A percentile compares a stretch with the other conserved stretches of the same genome.
These are phyloP conservation scores for Temnothorax nylanderi DNA, from an alignment of 1,140 invertebrate genomes.

Conservation along the genomic window DNA sequence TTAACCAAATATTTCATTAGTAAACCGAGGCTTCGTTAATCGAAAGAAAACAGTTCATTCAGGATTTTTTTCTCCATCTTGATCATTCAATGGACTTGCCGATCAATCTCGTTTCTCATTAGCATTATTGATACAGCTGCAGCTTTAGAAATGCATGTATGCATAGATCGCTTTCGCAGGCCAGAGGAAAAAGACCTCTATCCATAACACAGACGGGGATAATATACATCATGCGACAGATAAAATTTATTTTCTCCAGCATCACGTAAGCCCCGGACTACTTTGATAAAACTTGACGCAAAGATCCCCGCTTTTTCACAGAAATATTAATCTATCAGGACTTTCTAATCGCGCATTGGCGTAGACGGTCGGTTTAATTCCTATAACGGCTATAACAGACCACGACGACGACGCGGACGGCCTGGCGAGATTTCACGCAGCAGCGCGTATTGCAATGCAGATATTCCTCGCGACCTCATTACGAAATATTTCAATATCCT, in stretches of 20 bases:
- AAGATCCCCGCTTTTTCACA: neutral
- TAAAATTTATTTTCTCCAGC: constrained; percentile 26
- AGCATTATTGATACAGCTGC: constrained; percentile 20
- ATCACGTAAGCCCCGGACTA: neutral
- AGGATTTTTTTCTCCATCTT: neutral
- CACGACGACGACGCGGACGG: no score
- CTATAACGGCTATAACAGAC: constrained; percentile 35
- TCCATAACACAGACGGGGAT: neutral
- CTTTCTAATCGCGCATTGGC: constrained; percentile 51
- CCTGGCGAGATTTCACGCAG: constrained; percentile 16
- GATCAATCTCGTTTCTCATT: neutral
- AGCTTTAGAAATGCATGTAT: constrained; percentile 3
- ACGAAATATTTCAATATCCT: neutral
- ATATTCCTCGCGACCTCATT: constrained; percentile 28
- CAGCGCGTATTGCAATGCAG: constrained; percentile 2
- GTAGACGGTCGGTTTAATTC: constrained; percentile 27
- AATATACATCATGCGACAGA: neutral
- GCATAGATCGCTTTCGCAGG: neutral
- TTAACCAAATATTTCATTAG: constrained; percentile 8
- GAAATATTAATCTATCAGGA: constrained; percentile 33
- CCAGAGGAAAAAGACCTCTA: neutral
- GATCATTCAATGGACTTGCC: neutral
- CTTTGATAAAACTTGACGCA: constrained; percentile 23
- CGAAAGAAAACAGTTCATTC: constrained; percentile 27
- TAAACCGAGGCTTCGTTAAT: neutral